Base-by-base conservation (phyloP, 2,797 vertebrate genomes). In the Merluccius polli region DNA sequence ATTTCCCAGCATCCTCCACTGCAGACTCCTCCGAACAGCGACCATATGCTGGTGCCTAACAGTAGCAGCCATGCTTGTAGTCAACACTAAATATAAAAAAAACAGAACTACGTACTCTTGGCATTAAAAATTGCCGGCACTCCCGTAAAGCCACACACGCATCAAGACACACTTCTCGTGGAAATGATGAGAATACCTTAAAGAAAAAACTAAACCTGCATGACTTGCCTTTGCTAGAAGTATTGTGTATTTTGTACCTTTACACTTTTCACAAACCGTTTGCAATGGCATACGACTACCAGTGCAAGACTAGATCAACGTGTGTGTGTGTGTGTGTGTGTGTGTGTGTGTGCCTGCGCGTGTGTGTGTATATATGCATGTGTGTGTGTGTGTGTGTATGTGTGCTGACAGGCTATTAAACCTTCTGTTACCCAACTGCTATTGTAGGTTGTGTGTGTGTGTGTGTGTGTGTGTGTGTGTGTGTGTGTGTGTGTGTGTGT, bases 1-100 rank as follows among this genome's bases (percentile, higher is more conserved):
- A 90, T 91, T 92, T 89, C 79, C 82, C 84, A 86, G 73, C 83
- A 85, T 88, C 84, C 86, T 83, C 77, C 86, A 87, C 85, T 79
- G 38, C 89, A 82, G 32, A 78, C 81, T 85, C 73, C 38, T 80
- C 75, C 70, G 59, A 85, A 83, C 68, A 83, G 81, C 79, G 81
- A 81, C 71, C 73, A 0, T 74, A 69, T 36, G 73, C 77, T 67
- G 83, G 84, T 75, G 77, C 84, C 81, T 85, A 80, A 79, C 75
- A 78, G 83, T 81, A 87, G 85, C 83, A 80, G 79, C 82, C 85
- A 77, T 85, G 79, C 83, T 83, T 86, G 82, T 87, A 85, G 87
- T 86, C 73, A 81, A 75, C 65, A 36, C 73, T 76, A 41, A 77
- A 59, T 10, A 79, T 79, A 3, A 71, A n/a, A 13, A 10, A 71